These are phyloP conservation scores for Chroicocephalus ridibundus DNA, from an alignment of 2,113 vertebrate species.

Conservation along the genomic window DNA sequence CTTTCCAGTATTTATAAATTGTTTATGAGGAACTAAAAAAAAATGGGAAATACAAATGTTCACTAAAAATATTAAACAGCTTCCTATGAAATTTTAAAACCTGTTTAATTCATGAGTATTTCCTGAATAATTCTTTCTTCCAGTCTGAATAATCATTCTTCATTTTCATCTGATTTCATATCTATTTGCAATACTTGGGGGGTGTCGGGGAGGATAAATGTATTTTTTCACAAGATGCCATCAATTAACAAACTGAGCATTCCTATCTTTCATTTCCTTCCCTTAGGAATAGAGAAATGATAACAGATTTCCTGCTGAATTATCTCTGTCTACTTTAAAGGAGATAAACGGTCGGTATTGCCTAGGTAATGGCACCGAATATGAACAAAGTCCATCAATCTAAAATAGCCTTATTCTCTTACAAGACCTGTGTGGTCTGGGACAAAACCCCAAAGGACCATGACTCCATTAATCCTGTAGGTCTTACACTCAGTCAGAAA, in stretches of 20 bases:
- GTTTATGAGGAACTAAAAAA: slow-evolving; percentile 36
- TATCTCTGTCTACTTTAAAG: slow-evolving; percentile 53
- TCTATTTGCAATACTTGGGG: neutral
- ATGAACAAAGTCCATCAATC: slow-evolving; percentile 52
- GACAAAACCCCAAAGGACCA: slow-evolving; percentile 18
- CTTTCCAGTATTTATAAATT: slow-evolving; percentile 29
- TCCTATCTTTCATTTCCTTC: slow-evolving; percentile 15
- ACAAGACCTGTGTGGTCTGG: slow-evolving; percentile 19
- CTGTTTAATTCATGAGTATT: slow-evolving; percentile 9
- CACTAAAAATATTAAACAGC: slow-evolving; percentile 22
- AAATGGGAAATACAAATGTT: slow-evolving; percentile 11
- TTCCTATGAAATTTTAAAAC: slow-evolving; percentile 42
- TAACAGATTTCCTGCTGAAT: slow-evolving; percentile 56
- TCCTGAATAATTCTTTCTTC: slow-evolving; percentile 28
- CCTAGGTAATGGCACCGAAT: slow-evolving; percentile 33
- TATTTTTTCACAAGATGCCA: slow-evolving; percentile 2
- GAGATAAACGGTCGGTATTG: slow-evolving; percentile 44
- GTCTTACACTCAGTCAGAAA: neutral
- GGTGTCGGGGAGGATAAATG: neutral
- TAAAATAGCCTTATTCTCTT: slow-evolving; percentile 40
- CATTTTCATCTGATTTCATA: neutral
- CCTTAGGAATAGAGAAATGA: slow-evolving; percentile 45
- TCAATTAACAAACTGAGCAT: slow-evolving; percentile 32
- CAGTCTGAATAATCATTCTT: slow-evolving; percentile 11
- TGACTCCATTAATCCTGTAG: slow-evolving; percentile 41